phyloP scores from a whole-genome alignment of 2,888 invertebrate species.

The Osmoderma eremita region DNA sequence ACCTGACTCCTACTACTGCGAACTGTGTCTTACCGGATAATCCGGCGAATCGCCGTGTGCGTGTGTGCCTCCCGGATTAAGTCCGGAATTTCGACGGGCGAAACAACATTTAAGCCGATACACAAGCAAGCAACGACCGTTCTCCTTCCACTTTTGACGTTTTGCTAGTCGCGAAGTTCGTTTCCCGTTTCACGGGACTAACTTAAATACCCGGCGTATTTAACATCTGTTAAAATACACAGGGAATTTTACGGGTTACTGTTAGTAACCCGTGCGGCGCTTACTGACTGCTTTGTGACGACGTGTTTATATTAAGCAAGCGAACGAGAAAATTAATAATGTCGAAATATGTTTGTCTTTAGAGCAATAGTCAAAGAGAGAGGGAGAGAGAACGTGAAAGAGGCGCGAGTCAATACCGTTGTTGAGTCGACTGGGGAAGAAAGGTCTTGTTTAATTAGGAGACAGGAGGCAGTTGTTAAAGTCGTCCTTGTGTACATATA shows the following conservation, averaged over 20 bases:
- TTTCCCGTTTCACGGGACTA: constrained; percentile 32
- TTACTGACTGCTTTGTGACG: constrained; percentile 41
- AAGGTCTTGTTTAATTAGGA: constrained; percentile 34
- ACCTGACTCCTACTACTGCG: constrained; percentile 29
- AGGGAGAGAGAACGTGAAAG: too few species aligned
- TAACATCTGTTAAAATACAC: constrained; percentile 54
- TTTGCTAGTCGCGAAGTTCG: constrained; percentile 11
- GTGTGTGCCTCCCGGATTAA: constrained; percentile 27
- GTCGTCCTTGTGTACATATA: constrained; percentile 5
- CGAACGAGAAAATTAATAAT: constrained; percentile 48
- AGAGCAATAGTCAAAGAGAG: constrained; percentile 2
- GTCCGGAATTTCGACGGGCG: constrained; percentile 27
- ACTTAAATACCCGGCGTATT: constrained; percentile 51
- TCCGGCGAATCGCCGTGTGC: constrained; percentile 19
- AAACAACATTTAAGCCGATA: constrained; percentile 56
- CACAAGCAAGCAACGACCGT: constrained; percentile 52
- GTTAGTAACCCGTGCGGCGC: constrained; percentile 6
- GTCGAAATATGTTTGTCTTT: constrained; percentile 48
- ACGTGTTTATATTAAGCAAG: constrained; percentile 47
- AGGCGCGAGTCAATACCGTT: constrained; percentile 35
- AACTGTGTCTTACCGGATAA: constrained; percentile 30
- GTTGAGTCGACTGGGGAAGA: background rate
- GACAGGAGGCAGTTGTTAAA: constrained; percentile 10
- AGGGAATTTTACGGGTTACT: constrained; percentile 48
- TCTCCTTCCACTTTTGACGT: constrained; percentile 36